Evolutionary conservation across 2,113 vertebrate genomes (phyloP).

Genomic region (Sardina pilchardus): DNA sequence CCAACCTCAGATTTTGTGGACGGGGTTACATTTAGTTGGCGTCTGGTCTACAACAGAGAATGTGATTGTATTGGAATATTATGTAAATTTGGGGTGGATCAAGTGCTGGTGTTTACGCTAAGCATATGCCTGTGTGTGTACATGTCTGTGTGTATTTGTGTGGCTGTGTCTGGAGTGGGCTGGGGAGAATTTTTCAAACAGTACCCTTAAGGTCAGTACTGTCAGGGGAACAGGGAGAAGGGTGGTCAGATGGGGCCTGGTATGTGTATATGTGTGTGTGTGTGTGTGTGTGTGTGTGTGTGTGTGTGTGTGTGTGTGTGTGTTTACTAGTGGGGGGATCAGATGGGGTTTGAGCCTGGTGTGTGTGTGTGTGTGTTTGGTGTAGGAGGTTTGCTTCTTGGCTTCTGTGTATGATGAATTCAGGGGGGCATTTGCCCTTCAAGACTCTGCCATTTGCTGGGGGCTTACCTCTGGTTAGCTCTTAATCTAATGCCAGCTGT

Average conservation of each 20-base stretch:
- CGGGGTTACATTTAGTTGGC: no score
- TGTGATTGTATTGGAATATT: not conserved
- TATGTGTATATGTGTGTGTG: not conserved
- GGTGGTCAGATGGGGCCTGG: not conserved
- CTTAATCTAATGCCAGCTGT: conserved; percentile 79
- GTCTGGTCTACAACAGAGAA: no score
- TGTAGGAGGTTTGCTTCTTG: not conserved
- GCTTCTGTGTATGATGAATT: conserved; percentile 65
- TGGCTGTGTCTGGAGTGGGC: conserved; percentile 30
- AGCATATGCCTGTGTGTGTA: not conserved
- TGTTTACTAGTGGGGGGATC: not conserved
- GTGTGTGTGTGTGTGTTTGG: not conserved
- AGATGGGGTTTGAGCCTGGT: not conserved
- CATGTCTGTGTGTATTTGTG: not conserved
- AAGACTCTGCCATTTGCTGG: conserved; percentile 72
- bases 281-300: not conserved
- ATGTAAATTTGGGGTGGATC: not conserved
- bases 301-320: not conserved
- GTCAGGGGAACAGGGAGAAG: conserved; percentile 48
- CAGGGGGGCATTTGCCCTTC: conserved; percentile 77
- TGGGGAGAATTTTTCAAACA: conserved; percentile 54
- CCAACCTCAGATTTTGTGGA: no score
- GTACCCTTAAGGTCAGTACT: conserved; percentile 70
- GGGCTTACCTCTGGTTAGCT: conserved; percentile 68
- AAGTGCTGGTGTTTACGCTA: not conserved